Evolutionary conservation across 2,113 vertebrate genomes (phyloP).

Genomic region (Serinus canaria): DNA sequence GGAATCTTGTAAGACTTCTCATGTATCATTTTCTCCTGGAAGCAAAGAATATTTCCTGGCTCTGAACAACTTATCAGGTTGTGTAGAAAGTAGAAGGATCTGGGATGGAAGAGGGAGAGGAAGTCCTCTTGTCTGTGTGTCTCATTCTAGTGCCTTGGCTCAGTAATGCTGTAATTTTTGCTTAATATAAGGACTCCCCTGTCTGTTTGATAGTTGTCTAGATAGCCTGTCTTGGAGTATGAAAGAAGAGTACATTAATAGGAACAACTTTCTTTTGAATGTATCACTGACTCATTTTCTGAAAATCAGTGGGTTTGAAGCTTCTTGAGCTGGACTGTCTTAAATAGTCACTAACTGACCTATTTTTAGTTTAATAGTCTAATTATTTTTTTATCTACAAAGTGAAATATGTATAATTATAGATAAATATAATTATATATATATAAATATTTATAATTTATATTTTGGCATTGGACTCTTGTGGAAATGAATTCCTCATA

Average conservation of each 20-base stretch:
- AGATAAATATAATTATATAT: background rate
- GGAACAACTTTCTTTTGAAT: background rate
- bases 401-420: background rate
- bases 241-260: background rate
- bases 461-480: background rate
- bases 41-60: background rate
- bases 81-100: background rate
- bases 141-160: background rate
- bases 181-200: background rate
- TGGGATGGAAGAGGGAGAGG: background rate
- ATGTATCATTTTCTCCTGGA: background rate
- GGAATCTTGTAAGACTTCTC: background rate
- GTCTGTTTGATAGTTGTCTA: background rate
- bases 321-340: background rate
- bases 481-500: background rate
- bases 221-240: background rate
- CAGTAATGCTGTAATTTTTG: background rate
- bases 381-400: background rate
- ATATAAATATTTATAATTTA: background rate
- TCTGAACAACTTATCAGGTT: background rate
- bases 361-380: background rate
- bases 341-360: background rate
- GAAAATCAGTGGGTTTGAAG: background rate
- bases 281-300: background rate
- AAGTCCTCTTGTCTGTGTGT: background rate